Conservation (phyloP, 2,113 vertebrate species). For the Athene cunicularia region DNA sequence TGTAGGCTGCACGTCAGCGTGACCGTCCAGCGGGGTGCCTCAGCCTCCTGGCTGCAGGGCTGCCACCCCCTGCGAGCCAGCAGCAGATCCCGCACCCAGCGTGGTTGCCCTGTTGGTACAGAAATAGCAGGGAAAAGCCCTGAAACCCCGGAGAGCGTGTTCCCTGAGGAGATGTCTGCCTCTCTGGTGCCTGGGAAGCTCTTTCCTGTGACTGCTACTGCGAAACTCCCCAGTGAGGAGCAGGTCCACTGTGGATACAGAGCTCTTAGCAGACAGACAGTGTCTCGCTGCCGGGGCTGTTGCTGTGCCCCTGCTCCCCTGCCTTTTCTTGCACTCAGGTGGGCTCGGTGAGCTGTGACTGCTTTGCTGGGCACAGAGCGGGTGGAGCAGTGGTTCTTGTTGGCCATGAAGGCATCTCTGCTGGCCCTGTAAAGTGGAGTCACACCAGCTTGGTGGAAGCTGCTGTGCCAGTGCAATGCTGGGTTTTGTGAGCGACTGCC, state of each 20-base stretch:
- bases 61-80: not conserved
- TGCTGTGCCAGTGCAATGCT: accelerated
- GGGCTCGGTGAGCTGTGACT: not conserved
- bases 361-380: not conserved
- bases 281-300: not conserved
- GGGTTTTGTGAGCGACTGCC: not conserved
- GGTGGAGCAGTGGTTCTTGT: not conserved
- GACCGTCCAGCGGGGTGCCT: not conserved
- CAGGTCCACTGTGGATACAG: not conserved
- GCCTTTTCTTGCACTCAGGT: not conserved
- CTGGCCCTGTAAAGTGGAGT: not conserved
- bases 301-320: not conserved
- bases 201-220: not conserved
- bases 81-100: not conserved
- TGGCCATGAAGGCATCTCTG: not conserved
- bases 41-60: too few relatives aligned
- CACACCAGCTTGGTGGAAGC: not conserved
- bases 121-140: not conserved
- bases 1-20: not conserved
- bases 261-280: not conserved
- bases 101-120: not conserved
- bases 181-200: not conserved
- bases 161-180: not conserved
- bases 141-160: accelerated
- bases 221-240: not conserved